These are phyloP conservation scores for Drosophila melanosoma DNA, from an alignment of 2,888 invertebrate genomes.

Conservation along the genomic window DNA sequence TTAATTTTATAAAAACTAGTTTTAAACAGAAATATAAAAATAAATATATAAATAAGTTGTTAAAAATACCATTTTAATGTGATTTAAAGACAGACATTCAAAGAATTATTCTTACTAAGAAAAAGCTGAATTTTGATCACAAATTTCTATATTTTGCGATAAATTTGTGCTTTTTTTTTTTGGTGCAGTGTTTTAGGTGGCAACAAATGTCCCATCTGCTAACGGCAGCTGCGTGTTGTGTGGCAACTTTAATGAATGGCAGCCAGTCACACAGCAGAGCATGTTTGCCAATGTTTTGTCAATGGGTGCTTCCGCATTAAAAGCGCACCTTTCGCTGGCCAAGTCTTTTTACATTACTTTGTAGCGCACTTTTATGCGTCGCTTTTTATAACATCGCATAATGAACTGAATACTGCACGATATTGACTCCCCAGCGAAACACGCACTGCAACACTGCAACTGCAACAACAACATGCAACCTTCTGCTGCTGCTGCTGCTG, in stretches of 20 bases:
- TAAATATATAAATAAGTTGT: background rate
- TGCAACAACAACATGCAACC: background rate
- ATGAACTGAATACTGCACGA: constrained; percentile 59
- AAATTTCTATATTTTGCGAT: background rate
- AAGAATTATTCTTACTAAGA: background rate
- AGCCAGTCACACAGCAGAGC: constrained; percentile 54
- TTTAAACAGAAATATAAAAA: background rate
- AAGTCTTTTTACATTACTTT: constrained; percentile 40
- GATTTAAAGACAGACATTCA: background rate
- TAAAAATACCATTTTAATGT: background rate
- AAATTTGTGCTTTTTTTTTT: constrained; percentile 2
- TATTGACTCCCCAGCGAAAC: constrained; percentile 54
- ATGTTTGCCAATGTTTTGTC: constrained; percentile 63
- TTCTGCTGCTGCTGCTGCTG: background rate
- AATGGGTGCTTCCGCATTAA: constrained; percentile 52
- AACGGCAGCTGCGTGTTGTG: constrained; percentile 20
- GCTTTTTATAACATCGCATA: constrained; percentile 59
- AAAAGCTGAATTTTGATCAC: background rate
- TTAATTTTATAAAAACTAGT: background rate
- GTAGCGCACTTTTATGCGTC: constrained; percentile 64
- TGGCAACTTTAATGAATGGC: constrained; percentile 57
- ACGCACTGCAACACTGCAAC: constrained; percentile 15
- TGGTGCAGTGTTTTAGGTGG: background rate
- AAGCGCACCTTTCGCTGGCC: constrained; percentile 24
- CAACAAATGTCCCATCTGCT: background rate